phyloP scores from a whole-genome alignment of 1,140 invertebrate genomes.

The Oncopeltus fasciatus region DNA sequence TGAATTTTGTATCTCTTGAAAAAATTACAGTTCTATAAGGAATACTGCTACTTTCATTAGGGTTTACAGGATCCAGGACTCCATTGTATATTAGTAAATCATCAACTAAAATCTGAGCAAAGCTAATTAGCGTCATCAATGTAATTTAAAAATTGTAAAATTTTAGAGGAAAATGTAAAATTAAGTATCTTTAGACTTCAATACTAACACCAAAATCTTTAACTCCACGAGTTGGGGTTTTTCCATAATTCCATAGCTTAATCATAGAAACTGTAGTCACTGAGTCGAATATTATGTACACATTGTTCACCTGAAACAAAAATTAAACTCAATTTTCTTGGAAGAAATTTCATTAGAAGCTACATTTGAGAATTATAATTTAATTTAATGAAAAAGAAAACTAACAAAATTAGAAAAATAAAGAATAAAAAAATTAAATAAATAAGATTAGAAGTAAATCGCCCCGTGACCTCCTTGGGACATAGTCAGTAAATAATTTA shows the following conservation, averaged over 20 bases:
- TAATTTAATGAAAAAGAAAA: no score
- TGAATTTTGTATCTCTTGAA: constrained; percentile 9
- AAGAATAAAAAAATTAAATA: no score
- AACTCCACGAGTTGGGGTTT: constrained; percentile 56
- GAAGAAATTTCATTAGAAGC: no score
- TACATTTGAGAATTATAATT: no score
- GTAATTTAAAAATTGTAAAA: background rate
- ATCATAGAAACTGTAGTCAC: constrained; percentile 57
- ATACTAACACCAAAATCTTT: constrained; percentile 62
- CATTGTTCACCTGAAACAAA: constrained; percentile 39
- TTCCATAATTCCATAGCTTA: constrained; percentile 73
- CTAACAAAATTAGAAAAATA: no score
- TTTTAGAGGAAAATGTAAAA: constrained; percentile 15
- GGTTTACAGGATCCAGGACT: constrained; percentile 31
- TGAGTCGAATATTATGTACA: constrained; percentile 65
- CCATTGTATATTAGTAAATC: constrained; percentile 64
- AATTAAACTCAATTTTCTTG: no score
- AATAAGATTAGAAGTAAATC: no score
- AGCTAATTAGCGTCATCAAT: no score
- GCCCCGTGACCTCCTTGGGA: no score
- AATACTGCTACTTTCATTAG: constrained; percentile 18
- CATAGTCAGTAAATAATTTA: no score
- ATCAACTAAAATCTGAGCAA: constrained; percentile 59
- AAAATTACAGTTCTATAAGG: constrained; percentile 36
- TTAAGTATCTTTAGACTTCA: no score